These are phyloP conservation scores for Clistopyga incitator DNA, from an alignment of 2,888 invertebrate genomes.

Conservation along the genomic window DNA sequence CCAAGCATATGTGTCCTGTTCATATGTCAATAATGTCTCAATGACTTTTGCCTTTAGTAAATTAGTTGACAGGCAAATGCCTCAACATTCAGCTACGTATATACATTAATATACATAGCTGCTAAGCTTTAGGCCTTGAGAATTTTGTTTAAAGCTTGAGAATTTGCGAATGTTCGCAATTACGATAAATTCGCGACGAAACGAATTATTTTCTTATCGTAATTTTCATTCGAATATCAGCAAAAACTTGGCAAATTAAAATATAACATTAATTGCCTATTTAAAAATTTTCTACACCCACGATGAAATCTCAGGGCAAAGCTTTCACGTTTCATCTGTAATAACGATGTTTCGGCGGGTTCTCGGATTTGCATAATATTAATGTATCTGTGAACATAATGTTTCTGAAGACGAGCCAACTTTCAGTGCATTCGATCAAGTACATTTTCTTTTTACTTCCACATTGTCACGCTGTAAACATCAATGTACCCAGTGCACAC, in stretches of 20 bases:
- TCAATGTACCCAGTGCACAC: constrained; percentile 20
- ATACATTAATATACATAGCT: constrained; percentile 24
- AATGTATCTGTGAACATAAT: constrained; percentile 63
- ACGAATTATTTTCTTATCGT: neutral
- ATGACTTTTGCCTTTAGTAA: constrained; percentile 39
- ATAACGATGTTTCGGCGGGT: constrained; percentile 33
- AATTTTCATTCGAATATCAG: neutral
- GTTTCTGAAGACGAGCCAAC: constrained; percentile 73
- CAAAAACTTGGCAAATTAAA: neutral
- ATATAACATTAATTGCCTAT: constrained; percentile 4
- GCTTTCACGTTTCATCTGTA: constrained; percentile 17
- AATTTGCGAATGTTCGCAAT: neutral
- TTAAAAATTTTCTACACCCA: neutral
- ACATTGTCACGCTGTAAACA: constrained; percentile 27
- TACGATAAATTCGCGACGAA: neutral
- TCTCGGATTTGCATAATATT: constrained; percentile 52
- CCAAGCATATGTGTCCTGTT: constrained; percentile 3
- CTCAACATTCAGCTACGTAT: constrained; percentile 16
- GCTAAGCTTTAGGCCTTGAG: constrained; percentile 35
- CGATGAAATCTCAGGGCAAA: constrained; percentile 2
- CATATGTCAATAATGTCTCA: constrained; percentile 45
- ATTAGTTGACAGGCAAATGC: constrained; percentile 9
- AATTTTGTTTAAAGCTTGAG: constrained; percentile 11
- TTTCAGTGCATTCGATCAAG: constrained; percentile 66
- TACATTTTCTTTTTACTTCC: constrained; percentile 41